Evolutionary conservation across 2,113 vertebrate genomes (phyloP).

Genomic region (Phaetusa simplex): DNA sequence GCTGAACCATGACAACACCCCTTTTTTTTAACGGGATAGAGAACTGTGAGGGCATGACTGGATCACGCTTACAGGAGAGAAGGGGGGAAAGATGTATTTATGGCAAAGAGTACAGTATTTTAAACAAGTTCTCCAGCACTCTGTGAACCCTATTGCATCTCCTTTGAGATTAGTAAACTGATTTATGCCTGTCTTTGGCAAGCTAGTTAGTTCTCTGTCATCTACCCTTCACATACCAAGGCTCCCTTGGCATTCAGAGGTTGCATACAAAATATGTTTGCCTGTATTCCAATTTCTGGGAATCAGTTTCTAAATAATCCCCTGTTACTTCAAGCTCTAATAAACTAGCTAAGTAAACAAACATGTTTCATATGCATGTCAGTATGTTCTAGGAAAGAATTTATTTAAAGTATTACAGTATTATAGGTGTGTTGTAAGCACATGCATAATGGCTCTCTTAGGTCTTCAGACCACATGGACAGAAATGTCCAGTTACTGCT

Average conservation of each 20-base stretch:
- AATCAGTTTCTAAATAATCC: slow-evolving; percentile 55
- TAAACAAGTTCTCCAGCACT: not conserved
- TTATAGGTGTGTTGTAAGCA: not conserved
- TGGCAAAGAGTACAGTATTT: slow-evolving; percentile 10
- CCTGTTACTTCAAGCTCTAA: not conserved
- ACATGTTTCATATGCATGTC: slow-evolving; percentile 20
- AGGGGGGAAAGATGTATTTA: not conserved
- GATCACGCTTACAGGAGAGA: not conserved
- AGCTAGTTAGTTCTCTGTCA: not conserved
- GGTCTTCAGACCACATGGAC: not conserved
- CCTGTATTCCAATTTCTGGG: slow-evolving; percentile 50
- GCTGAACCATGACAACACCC: not conserved
- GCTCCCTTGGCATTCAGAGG: slow-evolving; percentile 28
- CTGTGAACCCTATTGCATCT: not conserved
- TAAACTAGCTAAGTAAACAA: slow-evolving; percentile 48
- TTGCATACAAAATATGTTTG: not conserved
- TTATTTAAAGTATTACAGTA: not conserved
- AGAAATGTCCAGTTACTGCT: not conserved
- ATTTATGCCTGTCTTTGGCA: not conserved
- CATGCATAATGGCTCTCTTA: not conserved
- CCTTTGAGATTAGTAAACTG: not conserved
- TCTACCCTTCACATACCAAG: slow-evolving; percentile 10
- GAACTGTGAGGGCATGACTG: not conserved
- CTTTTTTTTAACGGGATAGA: not conserved
- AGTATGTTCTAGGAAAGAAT: not conserved